Evolutionary conservation across 2,113 vertebrate species (phyloP), one percentile per base, ranked within the genome.

Genomic region (Capreolus pygargus): DNA sequence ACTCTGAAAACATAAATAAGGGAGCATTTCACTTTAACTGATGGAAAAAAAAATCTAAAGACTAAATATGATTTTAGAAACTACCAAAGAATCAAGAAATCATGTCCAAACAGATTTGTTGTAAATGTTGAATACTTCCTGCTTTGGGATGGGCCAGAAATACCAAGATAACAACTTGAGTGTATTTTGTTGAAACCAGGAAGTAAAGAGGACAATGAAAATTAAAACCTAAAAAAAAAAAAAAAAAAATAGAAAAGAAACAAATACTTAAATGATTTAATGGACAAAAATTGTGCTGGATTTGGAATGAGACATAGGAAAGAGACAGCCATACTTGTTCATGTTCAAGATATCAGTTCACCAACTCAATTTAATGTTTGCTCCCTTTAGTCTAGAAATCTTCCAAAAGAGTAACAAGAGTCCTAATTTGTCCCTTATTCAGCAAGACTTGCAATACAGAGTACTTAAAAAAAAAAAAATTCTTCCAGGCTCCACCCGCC

Each of bases 101-200:
- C 97, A 83, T 97, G 98, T 83, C 84, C 86, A 90, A 97, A 98
- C 93, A 96, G 84, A 97, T 98, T 95, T 96, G 87, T 97, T 96
- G 57, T 92, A 96, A 95, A 95, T 54, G 39, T 61, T 87, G 67
- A 97, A 28, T 70, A 96, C 86, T 98, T 98, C 98, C 98, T 97
- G 79, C 60, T 97, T 96, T 96, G 95, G 97, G 95, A 97, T 94
- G 93, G 97, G 96, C 96, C 90, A 96, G 64, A 97, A 97, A 96
- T 95, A 96, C 47, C 81, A 97, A 97, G 95, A 96, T 92, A 97
- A 97, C 85, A 95, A 96, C 84, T 90, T 97, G 39, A 50, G 50
- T 90, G 27, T 52, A 90, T 89, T 96, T 83, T 95, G 64, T 64
- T 92, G 60, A 94, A 95, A 97, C 58, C 91, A 97, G 98, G 93